These are phyloP conservation scores for Aleadryas rufinucha DNA, from an alignment of 2,113 vertebrate species.

Conservation along the genomic window DNA sequence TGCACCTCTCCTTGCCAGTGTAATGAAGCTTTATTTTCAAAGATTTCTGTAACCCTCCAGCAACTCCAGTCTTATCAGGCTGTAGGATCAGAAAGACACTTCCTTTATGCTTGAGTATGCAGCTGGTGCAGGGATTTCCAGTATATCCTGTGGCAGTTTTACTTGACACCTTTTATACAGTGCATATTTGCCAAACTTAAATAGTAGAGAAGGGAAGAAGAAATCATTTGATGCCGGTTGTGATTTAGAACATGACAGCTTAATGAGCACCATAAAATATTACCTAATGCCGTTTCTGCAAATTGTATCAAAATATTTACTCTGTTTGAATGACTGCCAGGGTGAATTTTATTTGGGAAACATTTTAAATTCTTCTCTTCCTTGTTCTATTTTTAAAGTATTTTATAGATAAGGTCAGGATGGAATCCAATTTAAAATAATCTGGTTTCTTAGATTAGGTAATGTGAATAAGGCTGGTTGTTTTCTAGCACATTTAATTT, in stretches of 20 bases:
- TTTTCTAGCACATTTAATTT: neutral
- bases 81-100: conserved; percentile 44
- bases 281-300: conserved; percentile 2
- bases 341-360: conserved; percentile 34
- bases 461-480: neutral
- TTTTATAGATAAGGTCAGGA: neutral
- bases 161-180: conserved; percentile 46
- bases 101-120: conserved; percentile 44
- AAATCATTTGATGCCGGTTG: neutral
- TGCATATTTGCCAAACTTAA: conserved; percentile 16
- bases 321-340: conserved; percentile 15
- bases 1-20: neutral
- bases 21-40: conserved; percentile 43
- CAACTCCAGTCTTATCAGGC: conserved; percentile 19
- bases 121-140: conserved; percentile 64
- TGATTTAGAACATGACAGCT: conserved; percentile 40
- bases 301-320: conserved; percentile 25
- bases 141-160: conserved; percentile 50
- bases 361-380: neutral
- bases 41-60: conserved; percentile 29
- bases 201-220: neutral
- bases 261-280: conserved; percentile 45
- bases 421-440: conserved; percentile 1
- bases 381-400: conserved; percentile 7
- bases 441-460: neutral